Percentiles rank a stretch among this genome's conserved stretches.
Evolutionary conservation across 1,140 invertebrate species (phyloP).

Genomic region (Listronotus bonariensis): DNA sequence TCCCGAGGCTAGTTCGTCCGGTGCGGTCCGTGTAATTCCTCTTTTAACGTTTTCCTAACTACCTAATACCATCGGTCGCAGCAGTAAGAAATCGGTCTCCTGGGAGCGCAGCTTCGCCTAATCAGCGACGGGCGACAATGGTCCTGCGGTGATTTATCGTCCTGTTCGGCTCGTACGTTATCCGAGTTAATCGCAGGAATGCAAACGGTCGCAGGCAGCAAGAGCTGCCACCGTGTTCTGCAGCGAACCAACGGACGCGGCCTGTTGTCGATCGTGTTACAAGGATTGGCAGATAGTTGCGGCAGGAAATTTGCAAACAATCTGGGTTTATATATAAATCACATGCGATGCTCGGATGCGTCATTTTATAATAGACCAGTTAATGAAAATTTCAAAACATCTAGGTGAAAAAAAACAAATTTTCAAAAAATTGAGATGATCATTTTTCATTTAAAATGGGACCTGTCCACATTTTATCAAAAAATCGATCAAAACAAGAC

Average conservation of each 20-base stretch:
- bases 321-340: no score
- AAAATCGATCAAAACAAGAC: no score
- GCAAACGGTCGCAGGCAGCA: conserved; percentile 8
- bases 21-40: conserved; percentile 12
- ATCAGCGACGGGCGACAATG: conserved; percentile 30
- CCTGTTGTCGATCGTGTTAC: not conserved
- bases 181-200: conserved; percentile 40
- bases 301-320: no score
- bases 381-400: no score
- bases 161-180: conserved; percentile 29
- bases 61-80: not conserved
- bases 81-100: conserved; percentile 2
- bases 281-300: no score
- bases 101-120: conserved; percentile 17
- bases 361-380: no score
- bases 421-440: no score
- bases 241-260: not conserved
- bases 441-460: no score
- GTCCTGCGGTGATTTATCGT: conserved; percentile 35
- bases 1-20: not conserved
- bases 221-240: no score
- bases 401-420: no score
- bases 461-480: no score
- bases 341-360: no score
- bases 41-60: conserved; percentile 16